Percentiles rank a stretch among this genome's conserved stretches.
Conservation (phyloP, 2,113 vertebrate genomes). For the Leucopternis melanops region DNA sequence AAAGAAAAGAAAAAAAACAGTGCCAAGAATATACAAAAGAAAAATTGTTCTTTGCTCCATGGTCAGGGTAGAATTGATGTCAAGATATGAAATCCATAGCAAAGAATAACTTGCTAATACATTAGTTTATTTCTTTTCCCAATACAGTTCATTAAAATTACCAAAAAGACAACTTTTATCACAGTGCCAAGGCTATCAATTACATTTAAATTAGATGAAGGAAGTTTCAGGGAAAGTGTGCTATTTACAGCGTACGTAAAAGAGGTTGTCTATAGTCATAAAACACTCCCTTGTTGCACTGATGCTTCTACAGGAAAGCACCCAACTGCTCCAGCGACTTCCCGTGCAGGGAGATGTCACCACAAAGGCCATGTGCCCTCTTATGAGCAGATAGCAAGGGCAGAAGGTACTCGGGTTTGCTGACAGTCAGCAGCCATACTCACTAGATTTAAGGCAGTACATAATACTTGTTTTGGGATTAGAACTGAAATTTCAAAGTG, state of each 20-base stretch:
- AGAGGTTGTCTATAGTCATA: no score
- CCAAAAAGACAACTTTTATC: background rate
- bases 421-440: accelerated
- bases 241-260: background rate
- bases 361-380: no score
- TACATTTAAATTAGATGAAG: background rate
- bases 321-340: background rate
- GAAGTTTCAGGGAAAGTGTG: background rate
- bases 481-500: background rate
- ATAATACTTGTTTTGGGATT: background rate
- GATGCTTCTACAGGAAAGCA: background rate
- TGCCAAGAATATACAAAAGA: background rate
- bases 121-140: background rate
- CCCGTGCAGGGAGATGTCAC: background rate
- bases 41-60: no score
- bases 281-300: background rate
- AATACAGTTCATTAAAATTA: background rate
- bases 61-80: background rate
- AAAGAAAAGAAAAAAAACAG: no score
- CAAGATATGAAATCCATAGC: background rate
- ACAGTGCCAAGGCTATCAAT: background rate
- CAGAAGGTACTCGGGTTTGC: background rate
- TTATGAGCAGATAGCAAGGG: background rate
- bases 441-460: background rate
- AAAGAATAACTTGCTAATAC: background rate